These are phyloP conservation scores for Rhogogaster chlorosoma DNA, from an alignment of 2,888 invertebrate species.

Conservation along the genomic window DNA sequence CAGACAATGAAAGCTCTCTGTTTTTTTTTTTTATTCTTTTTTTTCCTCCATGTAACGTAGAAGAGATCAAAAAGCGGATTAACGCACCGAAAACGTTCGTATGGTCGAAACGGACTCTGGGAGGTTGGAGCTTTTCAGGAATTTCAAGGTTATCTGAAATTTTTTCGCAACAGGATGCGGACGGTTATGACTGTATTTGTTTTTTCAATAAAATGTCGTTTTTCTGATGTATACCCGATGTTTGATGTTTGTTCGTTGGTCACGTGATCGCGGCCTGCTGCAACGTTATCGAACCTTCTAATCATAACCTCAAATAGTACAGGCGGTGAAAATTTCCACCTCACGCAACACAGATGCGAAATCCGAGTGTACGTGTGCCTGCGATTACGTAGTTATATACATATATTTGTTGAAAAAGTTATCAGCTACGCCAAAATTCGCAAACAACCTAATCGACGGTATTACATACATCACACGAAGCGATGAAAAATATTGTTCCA, in stretches of 20 bases:
- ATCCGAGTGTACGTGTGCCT: background rate
- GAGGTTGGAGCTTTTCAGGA: background rate
- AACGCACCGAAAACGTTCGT: background rate
- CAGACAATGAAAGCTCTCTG: background rate
- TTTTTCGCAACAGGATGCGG: background rate
- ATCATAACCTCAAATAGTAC: slow-evolving; percentile 1
- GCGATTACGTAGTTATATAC: background rate
- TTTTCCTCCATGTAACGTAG: background rate
- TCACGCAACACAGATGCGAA: background rate
- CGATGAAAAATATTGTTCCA: background rate
- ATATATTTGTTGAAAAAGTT: slow-evolving; percentile 8
- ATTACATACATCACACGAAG: background rate
- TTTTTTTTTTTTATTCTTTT: background rate
- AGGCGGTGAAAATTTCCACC: background rate
- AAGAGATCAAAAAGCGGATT: background rate
- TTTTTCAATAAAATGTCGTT: background rate
- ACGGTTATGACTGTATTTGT: background rate
- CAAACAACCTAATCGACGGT: background rate
- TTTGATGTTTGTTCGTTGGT: background rate
- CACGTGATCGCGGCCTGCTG: background rate
- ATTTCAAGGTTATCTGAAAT: background rate
- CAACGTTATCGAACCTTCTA: background rate
- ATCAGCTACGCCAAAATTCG: background rate
- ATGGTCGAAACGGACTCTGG: background rate
- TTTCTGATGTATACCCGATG: background rate